These are phyloP conservation scores for Chaetodon auriga DNA, from an alignment of 2,113 vertebrate species.

Conservation along the genomic window DNA sequence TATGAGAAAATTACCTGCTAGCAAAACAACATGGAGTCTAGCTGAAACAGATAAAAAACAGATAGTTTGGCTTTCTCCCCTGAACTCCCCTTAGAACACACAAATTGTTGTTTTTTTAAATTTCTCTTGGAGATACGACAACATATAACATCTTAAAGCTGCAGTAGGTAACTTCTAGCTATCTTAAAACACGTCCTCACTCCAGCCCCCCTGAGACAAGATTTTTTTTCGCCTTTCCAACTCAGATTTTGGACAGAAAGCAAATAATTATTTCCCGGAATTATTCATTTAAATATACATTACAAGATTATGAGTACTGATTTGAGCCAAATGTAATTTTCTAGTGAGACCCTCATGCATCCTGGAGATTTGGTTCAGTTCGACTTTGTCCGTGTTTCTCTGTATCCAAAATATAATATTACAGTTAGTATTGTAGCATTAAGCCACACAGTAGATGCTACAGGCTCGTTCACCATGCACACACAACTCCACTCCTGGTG, in stretches of 20 bases:
- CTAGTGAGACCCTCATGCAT: neutral
- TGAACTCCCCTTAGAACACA: neutral
- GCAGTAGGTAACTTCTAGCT: too few relatives aligned
- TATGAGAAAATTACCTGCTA: neutral
- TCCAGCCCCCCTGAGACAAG: neutral
- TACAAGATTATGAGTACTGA: neutral
- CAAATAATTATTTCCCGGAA: neutral
- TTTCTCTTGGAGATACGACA: neutral
- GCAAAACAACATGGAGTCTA: neutral
- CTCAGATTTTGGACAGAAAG: neutral
- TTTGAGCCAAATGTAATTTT: neutral
- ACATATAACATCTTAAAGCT: neutral
- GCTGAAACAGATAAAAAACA: too few relatives aligned
- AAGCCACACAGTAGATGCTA: neutral
- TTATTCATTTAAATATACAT: neutral
- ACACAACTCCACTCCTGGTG: conserved; percentile 8
- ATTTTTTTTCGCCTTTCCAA: neutral
- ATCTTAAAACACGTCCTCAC: neutral
- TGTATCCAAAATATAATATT: neutral
- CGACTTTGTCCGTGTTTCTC: neutral
- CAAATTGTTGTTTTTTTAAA: too few relatives aligned
- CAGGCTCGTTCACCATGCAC: conserved; percentile 39
- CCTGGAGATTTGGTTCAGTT: neutral
- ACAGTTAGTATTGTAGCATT: neutral
- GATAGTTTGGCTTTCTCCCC: neutral